Evolutionary conservation across 1,140 invertebrate species (phyloP).

Genomic region (Scaptomyza pallida): DNA sequence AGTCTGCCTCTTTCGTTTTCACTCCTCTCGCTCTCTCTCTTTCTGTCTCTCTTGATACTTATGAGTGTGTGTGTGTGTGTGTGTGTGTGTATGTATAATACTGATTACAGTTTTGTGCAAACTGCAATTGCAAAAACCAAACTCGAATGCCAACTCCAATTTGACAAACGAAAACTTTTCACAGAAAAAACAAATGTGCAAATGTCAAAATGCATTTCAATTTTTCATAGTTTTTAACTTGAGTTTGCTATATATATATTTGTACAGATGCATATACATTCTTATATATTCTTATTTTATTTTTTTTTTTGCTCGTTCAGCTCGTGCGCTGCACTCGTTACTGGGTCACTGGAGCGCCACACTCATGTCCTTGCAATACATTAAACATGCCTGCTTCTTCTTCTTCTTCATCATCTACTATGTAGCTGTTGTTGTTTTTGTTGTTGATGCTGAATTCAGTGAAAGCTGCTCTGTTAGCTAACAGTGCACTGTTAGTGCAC

Average conservation of each 20-base stretch:
- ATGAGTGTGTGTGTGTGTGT: conserved; percentile 15
- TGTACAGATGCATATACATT: background rate
- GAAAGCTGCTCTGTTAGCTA: conserved; percentile 56
- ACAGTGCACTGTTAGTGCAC: conserved; percentile 49
- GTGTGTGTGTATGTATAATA: conserved; percentile 25
- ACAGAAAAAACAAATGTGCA: conserved; percentile 36
- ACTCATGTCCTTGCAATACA: conserved; percentile 83
- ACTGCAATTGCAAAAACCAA: conserved; percentile 40
- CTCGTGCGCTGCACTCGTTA: conserved; percentile 81
- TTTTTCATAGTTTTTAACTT: conserved; percentile 49
- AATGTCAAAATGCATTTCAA: conserved; percentile 65
- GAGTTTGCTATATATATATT: background rate
- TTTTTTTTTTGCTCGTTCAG: conserved; percentile 40
- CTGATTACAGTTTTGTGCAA: conserved; percentile 37
- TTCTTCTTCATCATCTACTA: conserved; percentile 21
- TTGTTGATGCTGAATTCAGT: conserved; percentile 38
- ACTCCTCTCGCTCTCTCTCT: conserved; percentile 1
- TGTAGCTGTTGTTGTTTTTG: conserved; percentile 36
- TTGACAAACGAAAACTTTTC: conserved; percentile 58
- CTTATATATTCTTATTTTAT: conserved; percentile 25
- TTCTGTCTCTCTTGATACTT: too few relatives aligned
- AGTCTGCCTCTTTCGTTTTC: background rate
- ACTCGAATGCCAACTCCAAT: conserved; percentile 32
- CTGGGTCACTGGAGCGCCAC: conserved; percentile 83
- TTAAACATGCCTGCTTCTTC: conserved; percentile 66